These are phyloP conservation scores for Alouatta palliata DNA, from an alignment of 2,113 vertebrate genomes.

Conservation along the genomic window DNA sequence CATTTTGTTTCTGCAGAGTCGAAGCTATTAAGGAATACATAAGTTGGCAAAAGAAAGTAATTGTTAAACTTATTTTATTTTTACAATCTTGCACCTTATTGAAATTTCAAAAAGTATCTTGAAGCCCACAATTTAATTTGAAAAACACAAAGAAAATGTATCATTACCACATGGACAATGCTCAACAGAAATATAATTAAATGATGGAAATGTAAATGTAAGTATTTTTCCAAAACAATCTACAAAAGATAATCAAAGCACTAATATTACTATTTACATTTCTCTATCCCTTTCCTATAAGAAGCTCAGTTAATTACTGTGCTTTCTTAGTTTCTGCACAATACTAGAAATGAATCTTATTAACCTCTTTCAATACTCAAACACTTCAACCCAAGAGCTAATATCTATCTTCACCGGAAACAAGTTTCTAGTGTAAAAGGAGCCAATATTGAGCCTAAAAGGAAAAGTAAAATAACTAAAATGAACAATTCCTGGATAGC, in stretches of 20 bases:
- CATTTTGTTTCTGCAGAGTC: background rate
- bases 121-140: background rate
- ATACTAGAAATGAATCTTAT: background rate
- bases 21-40: background rate
- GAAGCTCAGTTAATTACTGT: background rate
- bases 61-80: conserved; percentile 18
- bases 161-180: background rate
- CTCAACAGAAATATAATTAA: background rate
- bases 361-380: background rate
- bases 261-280: conserved; percentile 5
- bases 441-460: background rate
- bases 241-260: background rate
- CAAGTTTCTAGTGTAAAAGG: background rate
- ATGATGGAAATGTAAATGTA: background rate
- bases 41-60: background rate
- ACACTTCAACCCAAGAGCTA: background rate
- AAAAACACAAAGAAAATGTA: background rate
- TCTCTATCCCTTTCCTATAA: background rate
- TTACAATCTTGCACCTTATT: background rate
- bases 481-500: background rate
- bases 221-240: background rate
- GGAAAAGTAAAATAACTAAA: background rate
- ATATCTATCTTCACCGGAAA: background rate
- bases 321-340: background rate
- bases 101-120: background rate